phyloP scores from a whole-genome alignment of 2,797 vertebrate species.

The Propithecus deckenii region DNA sequence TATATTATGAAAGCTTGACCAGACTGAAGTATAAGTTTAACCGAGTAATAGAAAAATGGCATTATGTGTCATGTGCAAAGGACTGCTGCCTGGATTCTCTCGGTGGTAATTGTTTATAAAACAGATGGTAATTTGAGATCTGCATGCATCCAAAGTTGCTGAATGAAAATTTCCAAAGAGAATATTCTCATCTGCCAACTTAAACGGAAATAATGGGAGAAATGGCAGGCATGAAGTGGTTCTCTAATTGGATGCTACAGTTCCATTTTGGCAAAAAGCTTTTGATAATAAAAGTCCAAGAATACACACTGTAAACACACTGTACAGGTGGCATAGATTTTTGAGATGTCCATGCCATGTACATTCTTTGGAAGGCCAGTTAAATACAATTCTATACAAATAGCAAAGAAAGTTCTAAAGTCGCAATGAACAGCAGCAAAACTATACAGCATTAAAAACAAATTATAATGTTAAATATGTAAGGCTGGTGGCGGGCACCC shows the following conservation, averaged over 20 bases:
- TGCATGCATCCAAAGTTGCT: not conserved
- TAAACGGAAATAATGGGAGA: conserved; percentile 39
- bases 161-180: conserved; percentile 36
- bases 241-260: not conserved
- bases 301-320: not conserved
- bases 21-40: not conserved
- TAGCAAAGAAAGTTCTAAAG: not conserved
- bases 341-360: not conserved
- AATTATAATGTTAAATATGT: not conserved
- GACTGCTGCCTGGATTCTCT: not conserved
- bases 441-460: not conserved
- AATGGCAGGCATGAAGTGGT: not conserved
- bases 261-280: not conserved
- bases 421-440: not conserved
- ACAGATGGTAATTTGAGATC: conserved; percentile 8
- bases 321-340: not conserved
- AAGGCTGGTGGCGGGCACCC: too few relatives aligned
- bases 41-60: not conserved
- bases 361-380: not conserved
- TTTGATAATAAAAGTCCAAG: not conserved
- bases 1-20: conserved; percentile 26
- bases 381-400: not conserved
- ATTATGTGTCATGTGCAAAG: not conserved
- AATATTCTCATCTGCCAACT: not conserved
- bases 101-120: not conserved